These are phyloP conservation scores for Naja naja DNA, from an alignment of 2,113 vertebrate genomes.

Conservation along the genomic window DNA sequence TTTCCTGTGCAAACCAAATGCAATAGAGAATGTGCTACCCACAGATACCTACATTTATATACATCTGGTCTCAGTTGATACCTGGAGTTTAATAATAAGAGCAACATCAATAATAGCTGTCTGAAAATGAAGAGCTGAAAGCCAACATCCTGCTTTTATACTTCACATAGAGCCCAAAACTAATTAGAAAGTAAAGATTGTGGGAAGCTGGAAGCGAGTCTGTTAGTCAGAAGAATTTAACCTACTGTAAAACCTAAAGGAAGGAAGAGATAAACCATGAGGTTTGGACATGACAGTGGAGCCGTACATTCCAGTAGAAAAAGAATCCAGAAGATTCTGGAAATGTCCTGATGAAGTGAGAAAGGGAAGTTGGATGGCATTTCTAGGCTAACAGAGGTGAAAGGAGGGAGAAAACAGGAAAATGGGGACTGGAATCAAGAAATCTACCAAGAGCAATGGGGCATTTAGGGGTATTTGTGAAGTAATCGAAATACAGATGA, in stretches of 20 bases:
- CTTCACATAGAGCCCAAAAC: neutral
- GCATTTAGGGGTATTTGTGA: neutral
- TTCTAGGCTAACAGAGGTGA: neutral
- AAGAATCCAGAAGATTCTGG: neutral
- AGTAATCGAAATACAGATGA: neutral
- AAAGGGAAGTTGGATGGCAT: neutral
- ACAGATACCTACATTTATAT: neutral
- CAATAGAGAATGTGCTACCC: neutral
- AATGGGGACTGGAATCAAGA: neutral
- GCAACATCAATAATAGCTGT: neutral
- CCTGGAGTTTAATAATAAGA: neutral
- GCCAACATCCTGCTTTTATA: neutral
- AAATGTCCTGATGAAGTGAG: neutral
- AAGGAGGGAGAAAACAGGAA: neutral
- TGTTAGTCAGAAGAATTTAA: neutral
- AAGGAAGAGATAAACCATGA: neutral
- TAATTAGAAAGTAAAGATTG: neutral
- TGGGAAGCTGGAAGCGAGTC: neutral
- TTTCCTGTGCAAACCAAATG: neutral
- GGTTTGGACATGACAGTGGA: neutral
- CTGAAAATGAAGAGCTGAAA: neutral
- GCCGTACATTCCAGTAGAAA: neutral
- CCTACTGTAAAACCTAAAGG: neutral
- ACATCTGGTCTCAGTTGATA: neutral
- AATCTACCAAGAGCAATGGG: neutral